Percentiles rank a stretch among this genome's conserved stretches.
phyloP scores from a whole-genome alignment of 2,113 vertebrate genomes.

The Todiramphus saurophagus region DNA sequence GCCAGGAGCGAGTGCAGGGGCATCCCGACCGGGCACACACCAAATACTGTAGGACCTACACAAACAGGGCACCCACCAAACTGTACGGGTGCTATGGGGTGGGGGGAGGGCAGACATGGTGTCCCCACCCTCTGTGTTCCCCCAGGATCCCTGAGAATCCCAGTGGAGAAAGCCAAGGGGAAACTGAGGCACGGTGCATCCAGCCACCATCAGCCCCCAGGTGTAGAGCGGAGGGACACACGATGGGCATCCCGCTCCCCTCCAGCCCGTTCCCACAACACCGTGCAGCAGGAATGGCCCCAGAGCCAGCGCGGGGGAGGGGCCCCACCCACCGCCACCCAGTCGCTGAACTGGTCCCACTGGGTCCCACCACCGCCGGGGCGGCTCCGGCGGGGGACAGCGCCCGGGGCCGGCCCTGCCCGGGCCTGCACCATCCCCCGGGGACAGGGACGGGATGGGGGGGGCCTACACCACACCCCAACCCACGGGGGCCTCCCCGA shows the following conservation, averaged over 20 bases:
- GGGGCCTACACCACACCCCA: background rate
- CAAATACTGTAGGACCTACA: background rate
- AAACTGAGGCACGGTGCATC: background rate
- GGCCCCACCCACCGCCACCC: constrained; percentile 54
- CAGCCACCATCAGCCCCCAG: accelerated
- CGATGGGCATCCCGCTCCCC: background rate
- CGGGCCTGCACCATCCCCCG: constrained; percentile 14
- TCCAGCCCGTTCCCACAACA: background rate
- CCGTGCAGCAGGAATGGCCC: background rate
- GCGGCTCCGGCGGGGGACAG: constrained; percentile 52
- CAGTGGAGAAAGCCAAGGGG: background rate
- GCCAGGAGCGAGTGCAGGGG: accelerated
- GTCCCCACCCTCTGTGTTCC: background rate
- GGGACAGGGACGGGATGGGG: constrained; percentile 2
- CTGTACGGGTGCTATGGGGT: no score
- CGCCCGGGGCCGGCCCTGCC: constrained; percentile 47
- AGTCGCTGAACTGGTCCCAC: constrained; percentile 59
- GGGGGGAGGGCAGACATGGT: accelerated
- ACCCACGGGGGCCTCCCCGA: background rate
- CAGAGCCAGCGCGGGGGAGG: constrained; percentile 42
- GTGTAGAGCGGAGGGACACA: no score
- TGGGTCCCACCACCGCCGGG: constrained; percentile 54
- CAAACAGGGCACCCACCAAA: background rate
- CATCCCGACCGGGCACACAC: no score
- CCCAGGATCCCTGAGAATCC: background rate